Conservation (phyloP, 1,140 invertebrate genomes). For the Trichomalopsis sarcophagae region DNA sequence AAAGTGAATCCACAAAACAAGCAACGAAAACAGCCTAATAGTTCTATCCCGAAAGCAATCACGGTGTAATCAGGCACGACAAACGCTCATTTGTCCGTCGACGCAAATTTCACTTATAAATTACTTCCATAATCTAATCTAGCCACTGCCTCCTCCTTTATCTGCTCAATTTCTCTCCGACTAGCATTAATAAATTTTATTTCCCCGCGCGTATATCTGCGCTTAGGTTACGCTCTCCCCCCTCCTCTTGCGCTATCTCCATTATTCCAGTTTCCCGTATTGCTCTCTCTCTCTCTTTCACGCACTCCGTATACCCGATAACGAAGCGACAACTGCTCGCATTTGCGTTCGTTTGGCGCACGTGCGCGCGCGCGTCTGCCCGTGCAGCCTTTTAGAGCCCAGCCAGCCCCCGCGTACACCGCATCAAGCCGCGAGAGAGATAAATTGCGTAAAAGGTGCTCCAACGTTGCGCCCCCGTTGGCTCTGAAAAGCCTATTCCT, state of each 20-base stretch:
- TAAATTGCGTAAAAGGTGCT: constrained; percentile 8
- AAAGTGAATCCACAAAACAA: not conserved
- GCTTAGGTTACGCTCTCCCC: not conserved
- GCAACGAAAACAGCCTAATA: not conserved
- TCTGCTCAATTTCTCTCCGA: not conserved
- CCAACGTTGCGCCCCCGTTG: not conserved
- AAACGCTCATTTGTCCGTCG: constrained; percentile 12
- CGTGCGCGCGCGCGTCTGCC: not conserved
- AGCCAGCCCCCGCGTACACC: not conserved
- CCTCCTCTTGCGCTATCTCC: constrained; percentile 8
- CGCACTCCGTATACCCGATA: not conserved
- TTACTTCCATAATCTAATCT: constrained; percentile 24
- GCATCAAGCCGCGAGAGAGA: constrained; percentile 4
- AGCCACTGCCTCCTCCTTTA: not conserved
- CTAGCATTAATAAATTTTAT: constrained; percentile 21
- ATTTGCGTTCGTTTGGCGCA: constrained; percentile 13
- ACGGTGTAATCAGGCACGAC: not conserved
- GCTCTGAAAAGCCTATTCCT: not conserved
- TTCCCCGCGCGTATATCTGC: not conserved
- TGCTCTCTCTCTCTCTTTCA: not conserved
- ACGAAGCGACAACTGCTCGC: constrained; percentile 20
- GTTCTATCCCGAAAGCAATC: not conserved
- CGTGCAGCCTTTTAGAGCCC: not conserved
- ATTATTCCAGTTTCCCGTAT: not conserved
- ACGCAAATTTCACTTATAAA: constrained; percentile 31